Evolutionary conservation across 1,140 invertebrate genomes (phyloP).

Genomic region (Drosophila busckii): DNA sequence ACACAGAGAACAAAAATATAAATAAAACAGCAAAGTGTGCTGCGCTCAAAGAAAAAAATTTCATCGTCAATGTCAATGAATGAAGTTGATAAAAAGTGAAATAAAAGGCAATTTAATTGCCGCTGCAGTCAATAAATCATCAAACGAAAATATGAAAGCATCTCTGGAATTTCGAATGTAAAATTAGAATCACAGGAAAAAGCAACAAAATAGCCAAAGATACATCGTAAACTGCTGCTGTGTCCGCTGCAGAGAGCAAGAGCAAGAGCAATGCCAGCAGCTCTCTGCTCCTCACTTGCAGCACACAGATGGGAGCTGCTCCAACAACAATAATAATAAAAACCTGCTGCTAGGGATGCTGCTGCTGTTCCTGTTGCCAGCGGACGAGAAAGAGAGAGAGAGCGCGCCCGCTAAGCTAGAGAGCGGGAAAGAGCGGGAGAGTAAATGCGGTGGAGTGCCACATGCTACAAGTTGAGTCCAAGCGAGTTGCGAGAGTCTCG

Average conservation of each 20-base stretch:
- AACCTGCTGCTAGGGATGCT: conserved; percentile 56
- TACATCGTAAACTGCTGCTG: conserved; percentile 60
- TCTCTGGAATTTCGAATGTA: conserved; percentile 65
- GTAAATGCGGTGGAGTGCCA: conserved; percentile 4
- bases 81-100: conserved; percentile 71
- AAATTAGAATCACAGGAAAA: conserved; percentile 66
- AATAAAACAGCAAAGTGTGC: too few species aligned
- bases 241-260: conserved; percentile 30
- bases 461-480: conserved; percentile 4
- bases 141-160: conserved; percentile 74
- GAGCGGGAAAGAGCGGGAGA: conserved; percentile 22
- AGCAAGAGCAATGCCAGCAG: conserved; percentile 32
- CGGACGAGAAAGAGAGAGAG: neutral
- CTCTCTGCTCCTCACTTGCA: conserved; percentile 41
- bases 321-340: conserved; percentile 9
- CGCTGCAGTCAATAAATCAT: conserved; percentile 74
- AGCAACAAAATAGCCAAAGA: conserved; percentile 60
- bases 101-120: conserved; percentile 73
- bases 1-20: too few species aligned
- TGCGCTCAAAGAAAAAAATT: too few species aligned
- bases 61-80: conserved; percentile 66
- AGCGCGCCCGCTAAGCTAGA: neutral
- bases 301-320: conserved; percentile 54
- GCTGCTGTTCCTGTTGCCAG: conserved; percentile 9
- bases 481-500: conserved; percentile 11